Evolutionary conservation across 2,113 vertebrate species (phyloP).

Genomic region (Rhinopomastus cyanomelas): DNA sequence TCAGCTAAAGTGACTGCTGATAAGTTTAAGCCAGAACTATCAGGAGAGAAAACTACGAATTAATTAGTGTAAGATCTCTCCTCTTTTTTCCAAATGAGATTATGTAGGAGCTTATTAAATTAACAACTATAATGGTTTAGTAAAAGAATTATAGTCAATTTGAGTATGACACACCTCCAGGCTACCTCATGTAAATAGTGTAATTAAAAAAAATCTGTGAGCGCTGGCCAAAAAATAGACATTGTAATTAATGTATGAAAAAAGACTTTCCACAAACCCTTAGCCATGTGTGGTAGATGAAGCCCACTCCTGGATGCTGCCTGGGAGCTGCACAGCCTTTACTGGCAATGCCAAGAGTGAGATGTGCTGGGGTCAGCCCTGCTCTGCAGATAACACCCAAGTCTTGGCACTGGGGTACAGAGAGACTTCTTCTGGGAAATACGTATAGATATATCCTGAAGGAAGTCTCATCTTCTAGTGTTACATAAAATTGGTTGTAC

Average conservation of each 20-base stretch:
- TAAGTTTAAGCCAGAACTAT: not conserved
- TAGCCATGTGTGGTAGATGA: not conserved
- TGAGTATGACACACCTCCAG: not conserved
- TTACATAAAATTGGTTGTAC: not conserved
- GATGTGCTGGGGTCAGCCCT: fast-evolving
- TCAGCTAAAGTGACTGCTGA: not conserved
- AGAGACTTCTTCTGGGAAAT: not conserved
- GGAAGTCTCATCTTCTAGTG: not conserved
- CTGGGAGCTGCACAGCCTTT: not conserved
- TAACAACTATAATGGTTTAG: not conserved
- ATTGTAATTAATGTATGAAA: not conserved
- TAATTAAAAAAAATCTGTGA: not conserved
- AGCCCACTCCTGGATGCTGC: not conserved
- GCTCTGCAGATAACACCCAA: not conserved
- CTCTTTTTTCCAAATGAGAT: not conserved
- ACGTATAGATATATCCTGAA: not conserved
- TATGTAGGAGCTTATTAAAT: not conserved
- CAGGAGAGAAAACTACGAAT: not conserved
- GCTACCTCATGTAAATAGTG: not conserved
- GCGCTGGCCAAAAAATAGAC: not conserved
- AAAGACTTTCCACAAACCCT: not conserved
- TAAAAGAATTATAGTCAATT: not conserved
- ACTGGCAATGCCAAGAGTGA: fast-evolving
- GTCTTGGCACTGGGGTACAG: not conserved
- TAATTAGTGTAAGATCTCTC: not conserved